Base-by-base conservation (phyloP, 2,113 vertebrate species). In the Myodes glareolus region DNA sequence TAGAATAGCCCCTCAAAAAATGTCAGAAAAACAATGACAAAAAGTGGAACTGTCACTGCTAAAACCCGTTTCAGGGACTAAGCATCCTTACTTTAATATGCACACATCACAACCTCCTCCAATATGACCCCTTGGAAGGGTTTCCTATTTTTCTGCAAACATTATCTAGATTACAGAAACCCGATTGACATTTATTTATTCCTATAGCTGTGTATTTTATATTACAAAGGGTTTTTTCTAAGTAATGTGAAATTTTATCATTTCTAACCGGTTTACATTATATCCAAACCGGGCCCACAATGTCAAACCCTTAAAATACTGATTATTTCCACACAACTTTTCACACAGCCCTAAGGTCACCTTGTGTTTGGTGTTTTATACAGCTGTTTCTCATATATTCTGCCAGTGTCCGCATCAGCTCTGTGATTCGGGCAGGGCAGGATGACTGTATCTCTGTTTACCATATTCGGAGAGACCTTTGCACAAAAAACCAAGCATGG, bases 141-240 rank as follows among this genome's bases (percentile, higher is more conserved):
- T 73, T 92, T 67, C 61, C 80, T 75, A 3, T n/a, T 81, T 97
- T 94, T 92, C 82, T 88, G 55, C 0, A 89, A 89, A 61, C 3
- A 55, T 93, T 94, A 45, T 9, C 42, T 88, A 67, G 10, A 47
- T 93, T 63, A 86, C 8, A 2, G 45, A 81, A 96, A 2, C 72
- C 55, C 29, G 92, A 92, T 68, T 67, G 81, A 45, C 17, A 90
- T 67, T 82, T 47, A 75, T 81, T 90, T 92, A n/a, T 92, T 88
- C 94, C 47, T 80, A 82, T 89, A 73, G 14, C 75, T 86, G 4
- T 92, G 3, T 82, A 78, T 93, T 92, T 88, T 29, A 77, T 78
- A 82, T 58, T 8, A 92, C 73, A 45, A 42, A 31, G 47, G 3
- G 16, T 47, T 78, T 94, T 93, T 52, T 36, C 75, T 88, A 95